Evolutionary conservation across 2,113 vertebrate species (phyloP), one percentile per base, ranked within the genome.

Genomic region (Bolborhynchus lineola): DNA sequence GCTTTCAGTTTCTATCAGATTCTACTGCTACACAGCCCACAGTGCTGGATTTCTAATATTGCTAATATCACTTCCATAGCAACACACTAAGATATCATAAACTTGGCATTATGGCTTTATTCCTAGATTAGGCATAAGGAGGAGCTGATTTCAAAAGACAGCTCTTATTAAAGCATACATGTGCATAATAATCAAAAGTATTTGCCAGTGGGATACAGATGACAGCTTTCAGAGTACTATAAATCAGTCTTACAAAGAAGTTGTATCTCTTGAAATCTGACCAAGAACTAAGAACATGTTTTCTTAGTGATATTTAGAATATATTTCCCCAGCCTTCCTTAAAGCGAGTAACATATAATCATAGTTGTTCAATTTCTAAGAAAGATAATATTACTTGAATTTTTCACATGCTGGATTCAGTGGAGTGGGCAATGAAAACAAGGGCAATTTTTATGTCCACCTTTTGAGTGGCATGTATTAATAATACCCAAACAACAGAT

Each of bases 31-130:
- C 55, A 65, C 82, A 90, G 50, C 65, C 42, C 64, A 90, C 77
- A 68, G n/a, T 50, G 68, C 39, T 86, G 60, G 72, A 83, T 96
- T 92, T 90, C 82, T 94, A 93, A 96, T 96, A 95, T 55, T 81
- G 42, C 60, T 96, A 95, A 90, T 95, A 96, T 75, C 76, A 90
- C 79, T 95, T 88, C 93, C 93, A 95, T 90, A 88, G 92, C 94
- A 96, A 96, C 92, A 90, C 63, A 81, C 75, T 35, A 68, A 91
- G 82, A 77, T 81, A 88, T 76, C 92, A 88, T 83, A 90, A 90
- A 94, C 72, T 88, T 64, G 42, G 76, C 72, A 78, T 96, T 93
- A 88, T 11, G 20, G 47, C 26, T 92, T 83, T 79, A 86, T 94
- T 86, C 82, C 60, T 67, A 39, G 46, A 64, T 88, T 68, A 83